Evolutionary conservation across 92 coral and sea anemone genomes (phyloP), one percentile per base, ranked within the genome.

Genomic region (Parazoanthus swiftii): DNA sequence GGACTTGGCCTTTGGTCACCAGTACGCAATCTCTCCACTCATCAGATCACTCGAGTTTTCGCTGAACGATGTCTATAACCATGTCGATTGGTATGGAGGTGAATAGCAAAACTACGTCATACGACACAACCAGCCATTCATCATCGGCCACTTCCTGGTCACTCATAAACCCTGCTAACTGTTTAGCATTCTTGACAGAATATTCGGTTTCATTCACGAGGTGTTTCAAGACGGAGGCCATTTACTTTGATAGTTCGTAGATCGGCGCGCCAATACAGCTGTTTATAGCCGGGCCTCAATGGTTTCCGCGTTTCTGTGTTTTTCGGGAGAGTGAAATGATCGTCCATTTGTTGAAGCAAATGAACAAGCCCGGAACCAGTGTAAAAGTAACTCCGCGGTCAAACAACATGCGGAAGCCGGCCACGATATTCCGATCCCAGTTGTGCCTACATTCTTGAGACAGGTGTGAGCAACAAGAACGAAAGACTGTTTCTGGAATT

Each of bases 231-330:
- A 82, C 1, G 48, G 29, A 66, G 4, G 76, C 77, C 51, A 82
- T 18, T 2, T 82, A 18, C 21, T 82, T 82, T 9, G 86, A 82
- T 35, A 82, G 6, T 20, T 82, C 13, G 21, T 82, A 82, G 16
- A 23, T 82, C 2, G 86, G 76, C 0, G 76, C 23, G 14, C 77
- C 76, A 82, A 82, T 82, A 29, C 86, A 82, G 37, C 86, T 83
- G 48, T 35, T 83, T 1, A 67, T 83, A 29, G 33, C 33, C 33
- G 2, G 86, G 77, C 29, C 77, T 37, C 37, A 43, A 20, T 8
- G 77, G 76, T n/a, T 67, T 67, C 16, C 23, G 26, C 11, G 36
- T 25, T 0, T 68, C 50, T 11, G 48, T 23, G 18, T 68, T 33
- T 35, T 26, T 13, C 4, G 77, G 71, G 37, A 35, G 56, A 65